Base-by-base conservation (phyloP, 92 coral and sea anemone genomes). In the Epizoanthus scotinus region DNA sequence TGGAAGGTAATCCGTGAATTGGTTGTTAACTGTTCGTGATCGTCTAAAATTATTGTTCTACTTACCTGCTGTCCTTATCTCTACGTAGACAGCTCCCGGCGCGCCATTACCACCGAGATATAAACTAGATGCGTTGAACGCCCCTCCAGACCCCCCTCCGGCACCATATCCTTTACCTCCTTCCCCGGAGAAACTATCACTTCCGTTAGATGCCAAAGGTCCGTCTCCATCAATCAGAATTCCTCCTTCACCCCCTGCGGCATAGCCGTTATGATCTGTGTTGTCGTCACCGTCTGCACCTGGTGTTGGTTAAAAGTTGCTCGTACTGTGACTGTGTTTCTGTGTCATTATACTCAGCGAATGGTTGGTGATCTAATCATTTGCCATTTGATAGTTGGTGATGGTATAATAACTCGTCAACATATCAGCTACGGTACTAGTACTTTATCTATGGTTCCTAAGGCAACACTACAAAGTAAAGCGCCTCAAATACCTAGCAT, bases 211-310 rank as follows among this genome's bases (percentile, higher is more conserved):
- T 1, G 81, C 81, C 0, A 55, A 58, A 2, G 81, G 81, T 2
- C 81, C 81, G 2, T 75, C 18, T 8, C 81, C 81, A 14, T 36
- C 44, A 29, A 75, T 36, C 22, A 75, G 57, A 59, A 75, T 21
- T 13, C 81, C 81, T n/a, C 81, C 81, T 59, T 75, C 67, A 20
- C 81, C 81, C 19, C 69, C 81, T 36, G 21, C 63, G 17, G 42
- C 63, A 54, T 52, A 26, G 0, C 0, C 8, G 26, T 40, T 7
- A 1, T 24, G 1, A 15, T 6, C n/a, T 1, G 0, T 2, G 9
- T 47, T 14, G 22, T 24, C 15, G 5, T 29, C 18, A 29, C 18
- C 36, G 3, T 63, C 78, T 18, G 24, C 17, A 74, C 80, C 80
- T 74, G 53, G 17, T 65, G 25, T 5, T n/a, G n/a, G n/a, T n/a